Evolutionary conservation across 2,113 vertebrate genomes (phyloP), one percentile per base, ranked within the genome.

Genomic region (Oncorhynchus nerka): DNA sequence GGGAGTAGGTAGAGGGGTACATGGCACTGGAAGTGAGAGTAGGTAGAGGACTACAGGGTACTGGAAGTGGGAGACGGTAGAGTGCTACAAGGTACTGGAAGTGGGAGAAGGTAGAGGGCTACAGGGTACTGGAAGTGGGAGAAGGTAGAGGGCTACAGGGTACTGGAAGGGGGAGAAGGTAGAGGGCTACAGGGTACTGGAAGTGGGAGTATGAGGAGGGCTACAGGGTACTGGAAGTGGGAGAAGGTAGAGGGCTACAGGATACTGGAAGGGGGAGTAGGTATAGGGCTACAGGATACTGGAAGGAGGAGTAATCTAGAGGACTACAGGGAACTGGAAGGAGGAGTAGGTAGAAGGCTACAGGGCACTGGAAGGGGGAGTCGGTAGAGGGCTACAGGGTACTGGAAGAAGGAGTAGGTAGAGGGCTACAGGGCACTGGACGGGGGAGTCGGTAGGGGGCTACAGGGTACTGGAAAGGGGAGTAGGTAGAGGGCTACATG

Each of bases 81-180:
- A 2, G 28, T 2, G 67, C 34, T 39, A 39, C 34, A 39, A 0
- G 34, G 34, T 39, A 39, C 34, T 39, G 79, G 62, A 83, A 83
- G 74, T 62, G 28, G 30, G 4, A 30, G 30, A 3, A 1, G n/a
- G 48, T 34, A 13, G 67, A 2, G 15, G 16, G 67, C 34, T 39
- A 39, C 34, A 39, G 1, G 34, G 34, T 39, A 39, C 7, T 28
- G 79, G 62, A 83, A 83, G 74, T 62, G 28, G 4, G 4, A 30
- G 30, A 4, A 1, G 30, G 30, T 30, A 28, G 67, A 2, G 28
- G 3, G 32, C 34, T 39, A 39, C 34, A 2, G 34, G 34, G 7
- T 39, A 39, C 34, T 39, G 79, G 62, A 83, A 83, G 74, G 62
- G 28, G 30, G 4, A 30, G 30, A 1, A 5, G n/a, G 48, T 34